Base-by-base conservation (phyloP, 2,113 vertebrate genomes). In the Zosterops japonicus region DNA sequence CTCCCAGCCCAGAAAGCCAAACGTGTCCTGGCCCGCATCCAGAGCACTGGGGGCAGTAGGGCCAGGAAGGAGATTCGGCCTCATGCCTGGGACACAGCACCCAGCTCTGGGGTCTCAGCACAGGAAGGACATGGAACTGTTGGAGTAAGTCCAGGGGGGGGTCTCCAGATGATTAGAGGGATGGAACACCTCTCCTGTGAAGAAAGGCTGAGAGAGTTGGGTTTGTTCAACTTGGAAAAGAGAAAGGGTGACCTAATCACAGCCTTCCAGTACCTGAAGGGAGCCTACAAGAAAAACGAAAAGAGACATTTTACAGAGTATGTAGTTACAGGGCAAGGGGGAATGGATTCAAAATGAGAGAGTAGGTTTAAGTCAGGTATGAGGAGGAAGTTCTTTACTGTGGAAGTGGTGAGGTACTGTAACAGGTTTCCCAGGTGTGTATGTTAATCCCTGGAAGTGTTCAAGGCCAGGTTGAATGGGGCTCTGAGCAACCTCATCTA, bases 101-200 rank as follows among this genome's bases (percentile, higher is more conserved):
- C 49, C 60, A 65, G 42, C 50, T 10, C 50, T 75, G 82, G 42
- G 19, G 3, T 23, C 3, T 12, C n/a, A 11, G 59, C 23, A 56
- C 42, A 65, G 23, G n/a, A 6, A 39, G 18, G 18, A 49, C 6
- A 13, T 1, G 1, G 15, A 24, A 0, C 23, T 49, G 19, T 4
- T 3, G 9, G 8, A 19, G 12, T 2, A 42, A n/a, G 15, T 29
- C 35, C 24, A 41, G 42, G 35, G 15, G 2, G 23, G 12, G 12
- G 8, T 6, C 4, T 12, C 3, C 3, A 41, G 60, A 19, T 19
- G 4, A 47, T 8, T 2, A 75, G 35, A 65, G 35, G n/a, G 50
- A 47, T 29, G 19, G 15, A n/a, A 6, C 14, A 65, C 12, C 14
- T n/a, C 14, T 65, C 50, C 8, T 29, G 9, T 83, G 29, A 67